These are phyloP conservation scores for Grus americana DNA, from an alignment of 2,113 vertebrate genomes.

Conservation along the genomic window DNA sequence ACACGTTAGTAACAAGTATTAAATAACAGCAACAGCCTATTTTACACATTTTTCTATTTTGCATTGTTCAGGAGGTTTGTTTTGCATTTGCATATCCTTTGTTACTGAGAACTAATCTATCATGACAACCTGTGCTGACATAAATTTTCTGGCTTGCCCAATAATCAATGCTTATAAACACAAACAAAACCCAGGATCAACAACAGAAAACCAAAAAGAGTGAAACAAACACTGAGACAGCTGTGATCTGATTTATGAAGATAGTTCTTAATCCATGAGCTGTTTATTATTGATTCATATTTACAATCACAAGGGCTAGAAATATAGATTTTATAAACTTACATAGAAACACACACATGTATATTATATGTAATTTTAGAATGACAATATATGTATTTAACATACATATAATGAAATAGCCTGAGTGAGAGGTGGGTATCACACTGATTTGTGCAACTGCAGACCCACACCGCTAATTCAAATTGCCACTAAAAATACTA, in stretches of 20 bases:
- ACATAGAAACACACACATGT: accelerated
- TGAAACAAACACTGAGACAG: not conserved
- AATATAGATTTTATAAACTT: not conserved
- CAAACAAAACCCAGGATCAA: not conserved
- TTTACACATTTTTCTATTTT: not conserved
- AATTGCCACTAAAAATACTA: not conserved
- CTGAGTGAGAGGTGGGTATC: not conserved
- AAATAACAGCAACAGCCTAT: not conserved
- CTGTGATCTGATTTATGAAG: not conserved
- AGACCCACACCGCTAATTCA: not conserved
- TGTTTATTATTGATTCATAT: not conserved
- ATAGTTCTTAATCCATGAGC: not conserved
- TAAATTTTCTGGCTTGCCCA: not conserved
- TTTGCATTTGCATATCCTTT: not conserved
- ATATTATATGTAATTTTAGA: not conserved
- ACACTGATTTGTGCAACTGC: not conserved
- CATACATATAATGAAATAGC: not conserved
- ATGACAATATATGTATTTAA: not conserved
- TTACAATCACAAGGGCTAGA: not conserved
- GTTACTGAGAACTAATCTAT: not conserved
- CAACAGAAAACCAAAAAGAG: not conserved
- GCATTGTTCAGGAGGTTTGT: not conserved
- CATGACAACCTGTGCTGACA: not conserved
- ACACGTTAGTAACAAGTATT: not conserved
- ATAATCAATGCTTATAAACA: not conserved